Base-by-base conservation (phyloP, 2,113 vertebrate species). In the Jaculus jaculus region DNA sequence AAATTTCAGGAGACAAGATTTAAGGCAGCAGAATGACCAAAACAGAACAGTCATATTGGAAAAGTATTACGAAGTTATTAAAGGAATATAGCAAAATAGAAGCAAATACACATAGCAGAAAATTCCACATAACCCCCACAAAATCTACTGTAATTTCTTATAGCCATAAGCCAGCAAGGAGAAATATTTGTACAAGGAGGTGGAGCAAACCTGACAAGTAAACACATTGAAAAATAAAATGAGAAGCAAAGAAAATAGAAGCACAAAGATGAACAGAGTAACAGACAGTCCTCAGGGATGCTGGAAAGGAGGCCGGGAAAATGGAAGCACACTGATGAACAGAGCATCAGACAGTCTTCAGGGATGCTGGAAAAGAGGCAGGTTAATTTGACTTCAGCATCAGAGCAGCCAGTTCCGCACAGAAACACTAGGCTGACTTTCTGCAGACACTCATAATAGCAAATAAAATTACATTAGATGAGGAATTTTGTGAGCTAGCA, bases 401-500 rank as follows among this genome's bases (percentile, higher is more conserved):
- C 66, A 88, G 84, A 81, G 61, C 8, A 24, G 79, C 47, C 34
- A 60, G 60, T 32, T 63, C 39, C 69, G 74, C 32, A 4, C n/a
- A 63, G 34, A 89, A 89, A 83, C 28, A 82, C 17, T 23, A 89
- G 39, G 18, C 16, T 73, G 81, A 82, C 21, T 95, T 95, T 66
- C 68, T 88, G 39, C 5, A 84, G 65, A 78, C 60, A 66, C 12
- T 84, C 18, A 32, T 8, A 94, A 82, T 2, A 72, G 58, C 28
- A 86, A 61, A 89, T 81, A 15, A 82, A 93, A 82, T 32, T 24
- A 37, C 78, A 88, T 91, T 69, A 71, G 0, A 1, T 58, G 39
- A 92, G 69, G 60, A 94, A 95, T 86, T 89, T 61, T 77, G 61
- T 86, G 71, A 96, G n/a, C n/a, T 13, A 71, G 89, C 15, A 92